A percentile compares a stretch with the other conserved stretches of the same genome.
These are phyloP conservation scores for Poeciliopsis turrubarensis DNA, from an alignment of 2,113 vertebrate genomes.

Conservation along the genomic window DNA sequence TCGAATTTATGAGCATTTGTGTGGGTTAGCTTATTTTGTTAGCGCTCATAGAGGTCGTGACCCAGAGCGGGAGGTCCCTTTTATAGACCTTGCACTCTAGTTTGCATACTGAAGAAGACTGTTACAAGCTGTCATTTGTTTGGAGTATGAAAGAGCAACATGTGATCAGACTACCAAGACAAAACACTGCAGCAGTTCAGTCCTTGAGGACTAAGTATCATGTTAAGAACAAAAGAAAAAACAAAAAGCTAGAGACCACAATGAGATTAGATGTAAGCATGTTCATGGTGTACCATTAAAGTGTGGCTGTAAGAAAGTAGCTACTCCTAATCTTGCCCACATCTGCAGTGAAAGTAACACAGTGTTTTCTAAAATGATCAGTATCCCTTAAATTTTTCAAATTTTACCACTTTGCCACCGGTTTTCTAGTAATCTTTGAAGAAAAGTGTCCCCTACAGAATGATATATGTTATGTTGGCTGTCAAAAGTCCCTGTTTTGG, in stretches of 20 bases:
- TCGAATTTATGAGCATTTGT: constrained; percentile 1
- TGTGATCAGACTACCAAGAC: background rate
- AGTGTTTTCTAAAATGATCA: background rate
- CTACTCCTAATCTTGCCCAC: no score
- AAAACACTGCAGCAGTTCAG: background rate
- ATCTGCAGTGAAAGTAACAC: no score
- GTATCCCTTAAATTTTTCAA: background rate
- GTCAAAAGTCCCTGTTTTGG: constrained; percentile 45
- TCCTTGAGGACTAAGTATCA: background rate
- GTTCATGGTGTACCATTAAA: no score
- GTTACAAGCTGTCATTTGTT: background rate
- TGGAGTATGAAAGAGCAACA: background rate
- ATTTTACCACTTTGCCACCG: background rate
- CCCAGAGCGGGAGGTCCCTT: background rate
- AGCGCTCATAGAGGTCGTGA: background rate
- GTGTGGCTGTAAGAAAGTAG: no score
- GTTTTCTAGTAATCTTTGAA: background rate
- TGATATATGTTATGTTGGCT: background rate
- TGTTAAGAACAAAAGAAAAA: no score
- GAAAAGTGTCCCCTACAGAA: background rate
- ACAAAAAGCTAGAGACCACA: no score
- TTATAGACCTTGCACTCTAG: background rate
- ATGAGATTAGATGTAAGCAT: no score
- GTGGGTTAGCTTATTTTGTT: constrained; percentile 19
- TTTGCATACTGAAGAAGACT: background rate